Evolutionary conservation across 2,888 invertebrate species (phyloP), one percentile per base, ranked within the genome.

Genomic region (Drosophila glabriapex): DNA sequence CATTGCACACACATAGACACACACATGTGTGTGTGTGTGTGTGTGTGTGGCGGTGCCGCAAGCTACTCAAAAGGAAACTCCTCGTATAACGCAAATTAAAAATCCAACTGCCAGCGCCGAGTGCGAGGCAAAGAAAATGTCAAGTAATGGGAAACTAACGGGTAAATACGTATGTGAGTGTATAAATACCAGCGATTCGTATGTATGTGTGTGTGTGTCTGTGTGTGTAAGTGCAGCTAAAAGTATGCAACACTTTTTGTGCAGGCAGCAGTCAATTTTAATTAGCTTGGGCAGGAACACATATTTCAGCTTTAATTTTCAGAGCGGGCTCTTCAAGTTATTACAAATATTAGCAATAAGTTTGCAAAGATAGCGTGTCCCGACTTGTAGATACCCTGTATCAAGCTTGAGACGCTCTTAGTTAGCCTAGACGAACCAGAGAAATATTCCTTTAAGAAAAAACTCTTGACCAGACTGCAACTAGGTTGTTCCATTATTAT

Each of bases 71-170:
- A 90, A 87, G 90, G 87, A 87, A 87, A 87, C 90, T 87, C 86
- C 90, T 82, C 89, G 89, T 90, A 90, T 90, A 87, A 82, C 82
- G 90, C 89, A 87, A 87, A 87, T 87, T 87, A 87, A 87, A 87
- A 87, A 90, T 90, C 89, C 83, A 79, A 78, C 89, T 80, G 82
- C 88, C 80, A 65, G 29, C 28, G 78, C 68, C 80, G 80, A 76
- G 81, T 77, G 76, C 73, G 77, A 80, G 73, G 59, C 64, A 84
- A 79, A 79, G 79, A 79, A 84, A 84, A 82, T 84, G 84, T 81
- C 82, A 78, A 81, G 78, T 82, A 82, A 84, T 75, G 78, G 85
- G 76, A 88, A 79, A 81, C 80, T 82, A 81, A 79, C 80, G 82
- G 72, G 79, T 82, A 82, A 81, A 82, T 82, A 83, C 85, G 82